Conservation (phyloP, 2,888 invertebrate species). For the Trichopria drosophilae region DNA sequence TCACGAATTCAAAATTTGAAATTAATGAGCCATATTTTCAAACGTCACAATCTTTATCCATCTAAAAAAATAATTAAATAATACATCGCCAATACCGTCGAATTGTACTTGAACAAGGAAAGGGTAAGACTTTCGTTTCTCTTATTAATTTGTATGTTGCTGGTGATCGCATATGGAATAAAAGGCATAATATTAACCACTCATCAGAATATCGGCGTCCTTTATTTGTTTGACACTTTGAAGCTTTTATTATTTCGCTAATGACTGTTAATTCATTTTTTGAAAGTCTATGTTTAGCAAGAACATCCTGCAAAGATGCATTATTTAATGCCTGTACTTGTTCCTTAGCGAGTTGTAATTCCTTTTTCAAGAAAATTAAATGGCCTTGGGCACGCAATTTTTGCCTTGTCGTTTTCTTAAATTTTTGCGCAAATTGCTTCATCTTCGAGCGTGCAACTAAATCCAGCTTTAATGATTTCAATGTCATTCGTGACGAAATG, state of each 20-base stretch:
- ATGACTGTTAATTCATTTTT: constrained; percentile 2
- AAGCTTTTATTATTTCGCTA: constrained; percentile 1
- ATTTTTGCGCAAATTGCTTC: too few relatives aligned
- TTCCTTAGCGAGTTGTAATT: neutral
- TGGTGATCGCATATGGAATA: constrained; percentile 7
- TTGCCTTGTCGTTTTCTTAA: too few relatives aligned
- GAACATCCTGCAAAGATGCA: too few relatives aligned
- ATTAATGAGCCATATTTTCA: too few relatives aligned
- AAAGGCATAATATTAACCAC: constrained; percentile 12
- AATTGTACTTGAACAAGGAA: neutral
- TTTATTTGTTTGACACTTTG: neutral
- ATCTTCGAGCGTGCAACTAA: too few relatives aligned
- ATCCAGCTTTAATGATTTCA: too few relatives aligned
- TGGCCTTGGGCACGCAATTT: neutral
- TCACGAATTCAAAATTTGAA: too few relatives aligned
- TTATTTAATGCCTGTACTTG: neutral
- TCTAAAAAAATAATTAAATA: too few relatives aligned
- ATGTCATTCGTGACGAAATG: too few relatives aligned
- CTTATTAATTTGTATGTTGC: neutral
- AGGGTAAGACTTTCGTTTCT: constrained; percentile 1
- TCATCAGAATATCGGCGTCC: constrained; percentile 10
- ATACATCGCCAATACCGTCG: constrained; percentile 1
- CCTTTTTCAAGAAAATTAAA: neutral
- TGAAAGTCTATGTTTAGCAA: neutral
- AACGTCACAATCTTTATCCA: too few relatives aligned